Evolutionary conservation across 2,888 invertebrate species (phyloP).

Genomic region (Conops quadrifasciatus): DNA sequence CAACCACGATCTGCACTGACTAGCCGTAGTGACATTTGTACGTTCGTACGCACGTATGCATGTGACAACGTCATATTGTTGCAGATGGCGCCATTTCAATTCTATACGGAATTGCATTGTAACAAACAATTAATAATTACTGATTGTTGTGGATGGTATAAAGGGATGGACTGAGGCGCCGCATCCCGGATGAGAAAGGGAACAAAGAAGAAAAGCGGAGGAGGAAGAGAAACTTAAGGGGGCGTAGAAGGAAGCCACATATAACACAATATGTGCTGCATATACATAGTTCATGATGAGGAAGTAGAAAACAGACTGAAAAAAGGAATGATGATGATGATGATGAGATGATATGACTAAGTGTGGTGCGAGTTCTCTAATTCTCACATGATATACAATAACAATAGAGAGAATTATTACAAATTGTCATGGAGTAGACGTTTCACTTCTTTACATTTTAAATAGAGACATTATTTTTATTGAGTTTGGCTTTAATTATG

Average conservation of each 20-base stretch:
- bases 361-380: too few species aligned
- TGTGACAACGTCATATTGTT: slow-evolving; percentile 12
- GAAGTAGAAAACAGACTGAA: too few species aligned
- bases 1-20: not conserved
- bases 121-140: slow-evolving; percentile 37
- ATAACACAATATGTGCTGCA: not conserved
- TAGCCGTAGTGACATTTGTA: slow-evolving; percentile 14
- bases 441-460: slow-evolving; percentile 8
- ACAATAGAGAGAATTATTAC: too few species aligned
- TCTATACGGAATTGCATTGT: slow-evolving; percentile 22
- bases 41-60: not conserved
- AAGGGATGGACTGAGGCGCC: not conserved
- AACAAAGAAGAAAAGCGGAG: not conserved
- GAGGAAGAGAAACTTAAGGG: not conserved
- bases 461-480: slow-evolving; percentile 18
- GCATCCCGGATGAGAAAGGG: too few species aligned
- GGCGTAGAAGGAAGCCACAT: not conserved
- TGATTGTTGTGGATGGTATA: slow-evolving; percentile 7
- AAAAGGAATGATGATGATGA: too few species aligned
- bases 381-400: too few species aligned
- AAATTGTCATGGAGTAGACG: not conserved
- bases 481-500: slow-evolving; percentile 30
- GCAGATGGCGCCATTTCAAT: slow-evolving; percentile 34
- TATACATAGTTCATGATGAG: too few species aligned
- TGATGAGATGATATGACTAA: too few species aligned